A percentile compares a stretch with the other conserved stretches of the same genome.
Conservation (phyloP, 2,888 invertebrate genomes). For the Listrodromus nycthemerus region DNA sequence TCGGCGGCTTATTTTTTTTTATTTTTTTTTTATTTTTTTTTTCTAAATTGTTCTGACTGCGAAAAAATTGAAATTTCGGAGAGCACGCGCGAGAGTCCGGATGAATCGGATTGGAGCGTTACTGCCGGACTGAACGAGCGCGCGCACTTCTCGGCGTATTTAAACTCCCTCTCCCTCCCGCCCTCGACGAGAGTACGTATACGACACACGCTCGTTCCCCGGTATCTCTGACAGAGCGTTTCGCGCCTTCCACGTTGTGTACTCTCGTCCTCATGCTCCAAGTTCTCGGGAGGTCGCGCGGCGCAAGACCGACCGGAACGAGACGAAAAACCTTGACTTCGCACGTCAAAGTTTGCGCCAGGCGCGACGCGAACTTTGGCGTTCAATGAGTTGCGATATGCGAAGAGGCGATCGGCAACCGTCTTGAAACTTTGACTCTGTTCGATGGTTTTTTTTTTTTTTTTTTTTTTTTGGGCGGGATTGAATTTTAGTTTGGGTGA, state of each 20-base stretch:
- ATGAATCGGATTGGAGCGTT: conserved; percentile 81
- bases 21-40: conserved; percentile 6
- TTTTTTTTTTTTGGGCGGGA: no score
- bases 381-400: not conserved
- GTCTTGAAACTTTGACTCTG: no score
- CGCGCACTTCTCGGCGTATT: conserved; percentile 82
- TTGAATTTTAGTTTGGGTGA: no score
- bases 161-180: conserved; percentile 83
- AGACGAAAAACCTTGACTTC: conserved; percentile 16
- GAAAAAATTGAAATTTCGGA: conserved; percentile 58
- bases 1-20: not conserved
- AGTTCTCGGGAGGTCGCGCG: conserved; percentile 8
- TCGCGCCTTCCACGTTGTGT: conserved; percentile 45
- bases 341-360: not conserved
- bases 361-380: not conserved
- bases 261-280: conserved; percentile 21
- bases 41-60: not conserved
- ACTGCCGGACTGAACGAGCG: conserved; percentile 83
- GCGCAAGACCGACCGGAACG: conserved; percentile 18
- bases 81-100: conserved; percentile 69
- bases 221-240: conserved; percentile 43
- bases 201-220: conserved; percentile 46
- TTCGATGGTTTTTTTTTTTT: no score
- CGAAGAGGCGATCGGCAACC: no score
- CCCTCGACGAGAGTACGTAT: conserved; percentile 54